Conservation (phyloP, 1,140 invertebrate species). For the Cydia splendana region DNA sequence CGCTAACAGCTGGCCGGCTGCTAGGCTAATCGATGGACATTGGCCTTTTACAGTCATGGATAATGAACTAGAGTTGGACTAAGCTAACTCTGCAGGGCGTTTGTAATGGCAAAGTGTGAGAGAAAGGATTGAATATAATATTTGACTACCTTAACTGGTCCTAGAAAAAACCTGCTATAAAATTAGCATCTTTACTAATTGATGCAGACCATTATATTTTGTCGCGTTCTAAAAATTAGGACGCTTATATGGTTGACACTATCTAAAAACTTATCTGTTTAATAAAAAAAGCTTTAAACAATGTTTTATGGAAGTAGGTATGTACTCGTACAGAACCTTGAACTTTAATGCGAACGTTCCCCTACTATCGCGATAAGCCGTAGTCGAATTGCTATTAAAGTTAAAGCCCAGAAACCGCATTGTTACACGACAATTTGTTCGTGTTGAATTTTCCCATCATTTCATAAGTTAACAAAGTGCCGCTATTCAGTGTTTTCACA, state of each 20-base stretch:
- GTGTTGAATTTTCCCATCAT: neutral
- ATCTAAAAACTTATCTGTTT: no score
- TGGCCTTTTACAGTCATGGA: neutral
- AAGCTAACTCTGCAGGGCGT: no score
- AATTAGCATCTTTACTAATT: neutral
- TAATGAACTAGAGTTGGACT: neutral
- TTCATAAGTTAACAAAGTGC: conserved; percentile 10
- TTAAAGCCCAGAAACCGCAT: neutral
- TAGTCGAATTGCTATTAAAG: conserved; percentile 7
- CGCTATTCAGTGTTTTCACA: neutral
- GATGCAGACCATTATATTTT: no score
- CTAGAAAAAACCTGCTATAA: neutral
- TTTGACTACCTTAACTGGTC: no score
- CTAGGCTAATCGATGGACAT: conserved; percentile 1
- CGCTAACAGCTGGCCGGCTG: conserved; percentile 8
- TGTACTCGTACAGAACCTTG: no score
- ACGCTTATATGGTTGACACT: no score
- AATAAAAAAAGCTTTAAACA: no score
- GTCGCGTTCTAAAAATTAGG: no score
- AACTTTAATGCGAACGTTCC: no score
- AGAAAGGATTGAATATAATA: no score
- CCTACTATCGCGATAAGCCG: neutral
- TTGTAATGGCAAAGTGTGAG: no score
- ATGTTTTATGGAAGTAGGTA: no score
- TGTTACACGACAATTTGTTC: neutral